These are phyloP conservation scores for Macroglossus sobrinus DNA, from an alignment of 2,113 vertebrate species.

Conservation along the genomic window DNA sequence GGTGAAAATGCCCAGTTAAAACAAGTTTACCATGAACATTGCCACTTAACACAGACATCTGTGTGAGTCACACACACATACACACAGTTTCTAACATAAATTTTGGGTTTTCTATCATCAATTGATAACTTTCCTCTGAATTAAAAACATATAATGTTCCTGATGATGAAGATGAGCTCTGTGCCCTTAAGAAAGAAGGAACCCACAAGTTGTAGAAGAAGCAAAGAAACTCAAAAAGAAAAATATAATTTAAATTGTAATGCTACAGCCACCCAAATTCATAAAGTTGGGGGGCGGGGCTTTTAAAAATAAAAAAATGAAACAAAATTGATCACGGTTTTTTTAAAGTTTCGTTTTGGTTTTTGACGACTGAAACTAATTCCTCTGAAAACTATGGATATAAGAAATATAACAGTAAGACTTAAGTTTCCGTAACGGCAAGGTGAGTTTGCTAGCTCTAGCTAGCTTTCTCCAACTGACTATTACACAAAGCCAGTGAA, in stretches of 20 bases:
- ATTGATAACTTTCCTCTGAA: not conserved
- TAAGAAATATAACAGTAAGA: slow-evolving; percentile 14
- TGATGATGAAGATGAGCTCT: not conserved
- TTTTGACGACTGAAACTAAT: slow-evolving; percentile 4
- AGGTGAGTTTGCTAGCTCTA: slow-evolving; percentile 36
- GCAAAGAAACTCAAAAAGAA: slow-evolving; percentile 24
- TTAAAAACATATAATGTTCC: not conserved
- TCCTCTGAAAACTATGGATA: not conserved
- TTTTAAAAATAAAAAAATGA: slow-evolving; percentile 28
- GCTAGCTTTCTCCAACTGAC: slow-evolving; percentile 21
- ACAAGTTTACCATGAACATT: slow-evolving; percentile 61
- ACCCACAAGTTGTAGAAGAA: not conserved
- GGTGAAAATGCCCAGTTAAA: slow-evolving; percentile 59
- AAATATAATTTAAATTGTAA: not conserved
- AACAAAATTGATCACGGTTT: slow-evolving; percentile 27
- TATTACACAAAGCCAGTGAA: slow-evolving; percentile 45
- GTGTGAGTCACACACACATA: slow-evolving; percentile 13
- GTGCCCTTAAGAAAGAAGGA: slow-evolving; percentile 2
- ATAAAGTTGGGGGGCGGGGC: not conserved
- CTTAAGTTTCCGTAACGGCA: slow-evolving; percentile 51
- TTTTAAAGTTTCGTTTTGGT: not conserved
- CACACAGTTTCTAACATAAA: slow-evolving; percentile 59
- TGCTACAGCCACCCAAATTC: not conserved
- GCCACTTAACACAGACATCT: slow-evolving; percentile 66
- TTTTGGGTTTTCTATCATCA: slow-evolving; percentile 47